A percentile compares a stretch with the other conserved stretches of the same genome.
These are phyloP conservation scores for Labroides dimidiatus DNA, from an alignment of 2,797 vertebrate genomes.

Conservation along the genomic window DNA sequence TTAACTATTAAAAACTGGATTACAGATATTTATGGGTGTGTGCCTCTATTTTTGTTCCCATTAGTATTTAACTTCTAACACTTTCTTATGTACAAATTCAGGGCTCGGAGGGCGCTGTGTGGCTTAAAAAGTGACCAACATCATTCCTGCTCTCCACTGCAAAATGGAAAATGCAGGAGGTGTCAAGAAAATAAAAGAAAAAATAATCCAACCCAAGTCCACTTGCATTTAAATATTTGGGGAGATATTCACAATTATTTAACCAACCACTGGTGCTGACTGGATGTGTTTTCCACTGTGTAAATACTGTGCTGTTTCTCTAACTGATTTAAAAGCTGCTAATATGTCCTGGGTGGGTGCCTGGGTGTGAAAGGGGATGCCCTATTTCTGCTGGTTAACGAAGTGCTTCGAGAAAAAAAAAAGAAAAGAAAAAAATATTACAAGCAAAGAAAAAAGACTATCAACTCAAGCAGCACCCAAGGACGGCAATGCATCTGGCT, in stretches of 20 bases:
- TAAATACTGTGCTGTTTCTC: conserved; percentile 51
- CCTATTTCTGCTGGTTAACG: conserved; percentile 65
- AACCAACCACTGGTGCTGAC: conserved; percentile 25
- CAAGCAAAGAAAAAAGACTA: conserved; percentile 56
- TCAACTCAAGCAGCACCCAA: conserved; percentile 73
- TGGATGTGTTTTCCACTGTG: conserved; percentile 27
- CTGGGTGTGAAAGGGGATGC: conserved; percentile 54
- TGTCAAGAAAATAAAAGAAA: conserved; percentile 45
- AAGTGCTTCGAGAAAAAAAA: conserved; percentile 56
- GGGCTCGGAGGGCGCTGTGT: conserved; percentile 35
- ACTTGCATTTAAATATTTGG: conserved; percentile 5
- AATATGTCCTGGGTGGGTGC: conserved; percentile 69
- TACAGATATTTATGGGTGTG: not conserved
- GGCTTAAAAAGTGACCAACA: conserved; percentile 32
- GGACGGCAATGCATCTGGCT: conserved; percentile 79
- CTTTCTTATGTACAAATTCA: conserved; percentile 49
- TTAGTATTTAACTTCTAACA: conserved; percentile 23
- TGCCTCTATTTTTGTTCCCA: not conserved
- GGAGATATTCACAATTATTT: conserved; percentile 21
- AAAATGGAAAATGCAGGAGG: conserved; percentile 33
- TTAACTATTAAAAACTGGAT: not conserved
- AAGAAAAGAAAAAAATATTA: conserved; percentile 44
- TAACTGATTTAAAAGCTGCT: conserved; percentile 63
- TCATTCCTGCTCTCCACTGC: conserved; percentile 38
- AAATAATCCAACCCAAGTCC: conserved; percentile 38